Conservation (phyloP, 2,888 invertebrate species). For the Tachina lurida region DNA sequence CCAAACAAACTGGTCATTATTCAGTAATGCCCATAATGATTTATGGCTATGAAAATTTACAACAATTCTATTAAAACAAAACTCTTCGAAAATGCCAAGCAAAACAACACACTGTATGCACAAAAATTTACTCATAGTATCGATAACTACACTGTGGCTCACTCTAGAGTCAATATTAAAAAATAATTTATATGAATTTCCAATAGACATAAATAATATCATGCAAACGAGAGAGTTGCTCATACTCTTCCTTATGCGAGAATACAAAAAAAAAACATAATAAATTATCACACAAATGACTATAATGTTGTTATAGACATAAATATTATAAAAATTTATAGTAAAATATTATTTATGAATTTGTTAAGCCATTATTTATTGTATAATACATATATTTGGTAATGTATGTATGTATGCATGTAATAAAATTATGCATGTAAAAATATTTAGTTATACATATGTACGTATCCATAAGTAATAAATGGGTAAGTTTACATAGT, state of each 20-base stretch:
- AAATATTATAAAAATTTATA: slow-evolving; percentile 72
- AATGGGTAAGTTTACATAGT: neutral
- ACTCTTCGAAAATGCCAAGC: slow-evolving; percentile 23
- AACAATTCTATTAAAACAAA: slow-evolving; percentile 70
- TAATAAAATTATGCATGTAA: slow-evolving; percentile 18
- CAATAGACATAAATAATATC: slow-evolving; percentile 58
- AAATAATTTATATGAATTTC: slow-evolving; percentile 47
- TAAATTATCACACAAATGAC: slow-evolving; percentile 71
- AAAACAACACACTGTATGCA: slow-evolving; percentile 1
- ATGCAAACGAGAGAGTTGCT: slow-evolving; percentile 22
- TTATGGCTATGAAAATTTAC: slow-evolving; percentile 65
- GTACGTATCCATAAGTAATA: neutral
- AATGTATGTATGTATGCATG: slow-evolving; percentile 13
- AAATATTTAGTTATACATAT: neutral
- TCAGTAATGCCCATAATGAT: slow-evolving; percentile 68
- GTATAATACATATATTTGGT: slow-evolving; percentile 17
- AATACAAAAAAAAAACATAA: slow-evolving; percentile 66
- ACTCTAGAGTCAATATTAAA: slow-evolving; percentile 47
- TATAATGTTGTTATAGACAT: slow-evolving; percentile 71
- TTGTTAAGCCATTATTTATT: slow-evolving; percentile 71
- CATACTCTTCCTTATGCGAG: slow-evolving; percentile 24
- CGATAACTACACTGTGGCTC: slow-evolving; percentile 13
- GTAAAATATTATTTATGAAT: slow-evolving; percentile 72
- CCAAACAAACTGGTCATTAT: slow-evolving; percentile 54
- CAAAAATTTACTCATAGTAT: neutral